These are phyloP conservation scores for Apodemus sylvaticus DNA, from an alignment of 2,113 vertebrate species.

Conservation along the genomic window DNA sequence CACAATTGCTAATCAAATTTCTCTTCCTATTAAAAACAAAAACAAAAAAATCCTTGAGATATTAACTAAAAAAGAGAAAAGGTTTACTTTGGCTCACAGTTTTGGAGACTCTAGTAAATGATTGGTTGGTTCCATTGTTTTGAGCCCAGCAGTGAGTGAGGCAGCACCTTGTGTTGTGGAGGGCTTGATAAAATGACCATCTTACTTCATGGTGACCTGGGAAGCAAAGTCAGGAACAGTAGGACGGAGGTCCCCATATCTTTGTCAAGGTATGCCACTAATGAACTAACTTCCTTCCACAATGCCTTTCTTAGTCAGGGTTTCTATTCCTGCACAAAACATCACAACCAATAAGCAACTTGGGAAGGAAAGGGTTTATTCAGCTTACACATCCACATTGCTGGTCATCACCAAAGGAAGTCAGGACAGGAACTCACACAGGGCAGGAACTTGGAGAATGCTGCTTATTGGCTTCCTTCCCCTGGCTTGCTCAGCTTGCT, in stretches of 20 bases:
- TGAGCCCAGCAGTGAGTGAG: neutral
- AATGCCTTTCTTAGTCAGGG: neutral
- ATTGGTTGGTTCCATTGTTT: no score
- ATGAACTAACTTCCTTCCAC: neutral
- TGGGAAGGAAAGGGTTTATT: no score
- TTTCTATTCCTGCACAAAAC: no score
- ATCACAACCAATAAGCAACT: no score
- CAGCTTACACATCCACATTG: no score
- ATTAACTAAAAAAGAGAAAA: neutral
- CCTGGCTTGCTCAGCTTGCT: no score
- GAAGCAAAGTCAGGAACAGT: neutral
- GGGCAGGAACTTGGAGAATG: no score
- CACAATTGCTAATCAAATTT: neutral
- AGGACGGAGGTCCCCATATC: neutral
- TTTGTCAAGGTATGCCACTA: no score
- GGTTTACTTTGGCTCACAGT: neutral
- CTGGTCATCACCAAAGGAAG: no score
- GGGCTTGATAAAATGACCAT: neutral
- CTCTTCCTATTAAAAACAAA: neutral
- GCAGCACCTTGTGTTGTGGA: neutral
- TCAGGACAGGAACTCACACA: no score
- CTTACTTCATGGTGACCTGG: neutral
- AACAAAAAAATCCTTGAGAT: neutral
- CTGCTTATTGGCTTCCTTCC: no score
- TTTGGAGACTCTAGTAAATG: neutral